Evolutionary conservation across 2,113 vertebrate genomes (phyloP), one percentile per base, ranked within the genome.

Genomic region (Leiothrix lutea): DNA sequence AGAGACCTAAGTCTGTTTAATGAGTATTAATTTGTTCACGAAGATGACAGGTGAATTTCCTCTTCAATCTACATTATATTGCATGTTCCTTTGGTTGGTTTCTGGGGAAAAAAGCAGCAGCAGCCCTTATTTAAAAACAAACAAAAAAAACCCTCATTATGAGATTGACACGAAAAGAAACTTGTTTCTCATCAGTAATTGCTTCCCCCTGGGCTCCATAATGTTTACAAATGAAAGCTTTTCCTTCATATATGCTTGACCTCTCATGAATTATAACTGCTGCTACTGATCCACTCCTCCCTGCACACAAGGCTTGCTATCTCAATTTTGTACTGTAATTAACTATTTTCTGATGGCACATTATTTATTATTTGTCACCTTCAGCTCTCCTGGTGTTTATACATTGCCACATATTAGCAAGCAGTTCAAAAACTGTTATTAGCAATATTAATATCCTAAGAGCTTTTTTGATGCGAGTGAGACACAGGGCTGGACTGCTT

Each of bases 101-200:
- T 73, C 85, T 67, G 28, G 44, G 50, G 23, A 36, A 6, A 56
- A 80, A 82, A 60, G 4, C 25, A 58, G 17, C 72, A 86, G 19
- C 40, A 92, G 24, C 5, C 5, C 21, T 81, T 57, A 86, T 71
- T 86, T 62, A 88, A 93, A 91, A 95, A 54, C 28, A 88, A 93
- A 91, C 60, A 24, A 65, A n/a, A 38, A 53, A 22, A 1, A 0
- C 14, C 11, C 29, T 90, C 40, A 56, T 11, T 10, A 88, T 60
- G 58, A 93, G 79, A 88, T 8, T 90, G 86, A 93, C 80, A 81
- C 0, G 3, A 79, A 92, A 71, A 71, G 24, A 15, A 93, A 94
- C 53, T 57, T 93, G 86, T 79, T 96, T 92, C 77, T 91, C 82
- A 86, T 93, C 70, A 87, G 86, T 95, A 96, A 96, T 94, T 91